These are phyloP conservation scores for Styela clava DNA, from an alignment of 23 tunicate species.

Conservation along the genomic window DNA sequence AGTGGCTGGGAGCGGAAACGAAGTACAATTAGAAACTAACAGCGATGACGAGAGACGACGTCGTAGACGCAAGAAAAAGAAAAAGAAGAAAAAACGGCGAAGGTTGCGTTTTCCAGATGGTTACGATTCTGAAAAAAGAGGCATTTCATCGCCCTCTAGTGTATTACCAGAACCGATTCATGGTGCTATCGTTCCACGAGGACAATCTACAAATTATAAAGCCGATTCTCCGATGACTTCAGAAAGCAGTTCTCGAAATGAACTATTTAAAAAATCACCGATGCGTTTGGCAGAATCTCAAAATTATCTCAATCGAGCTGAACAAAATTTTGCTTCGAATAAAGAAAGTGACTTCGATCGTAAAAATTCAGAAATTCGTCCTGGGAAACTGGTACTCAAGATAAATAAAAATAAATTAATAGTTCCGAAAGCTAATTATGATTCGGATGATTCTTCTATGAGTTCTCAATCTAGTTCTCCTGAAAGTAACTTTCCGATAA, in stretches of 20 bases:
- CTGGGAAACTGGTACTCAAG: constrained; percentile 18
- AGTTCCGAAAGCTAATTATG: neutral
- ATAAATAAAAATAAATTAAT: constrained; percentile 13
- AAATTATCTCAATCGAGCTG: neutral
- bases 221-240: neutral
- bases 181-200: constrained; percentile 24
- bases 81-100: constrained; percentile 63
- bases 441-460: neutral
- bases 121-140: neutral
- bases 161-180: neutral
- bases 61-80: constrained; percentile 25
- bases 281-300: neutral
- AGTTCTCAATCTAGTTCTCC: neutral
- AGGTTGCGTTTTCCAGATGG: constrained; percentile 25
- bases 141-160: neutral
- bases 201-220: neutral
- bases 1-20: constrained; percentile 17
- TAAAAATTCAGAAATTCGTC: neutral
- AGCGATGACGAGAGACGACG: neutral
- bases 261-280: neutral
- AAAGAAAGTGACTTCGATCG: neutral
- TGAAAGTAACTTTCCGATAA: neutral
- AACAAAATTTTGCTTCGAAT: neutral
- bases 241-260: neutral
- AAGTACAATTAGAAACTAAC: constrained; percentile 6